Base-by-base conservation (phyloP, 2,113 vertebrate species). In the Typhlomys cinereus region DNA sequence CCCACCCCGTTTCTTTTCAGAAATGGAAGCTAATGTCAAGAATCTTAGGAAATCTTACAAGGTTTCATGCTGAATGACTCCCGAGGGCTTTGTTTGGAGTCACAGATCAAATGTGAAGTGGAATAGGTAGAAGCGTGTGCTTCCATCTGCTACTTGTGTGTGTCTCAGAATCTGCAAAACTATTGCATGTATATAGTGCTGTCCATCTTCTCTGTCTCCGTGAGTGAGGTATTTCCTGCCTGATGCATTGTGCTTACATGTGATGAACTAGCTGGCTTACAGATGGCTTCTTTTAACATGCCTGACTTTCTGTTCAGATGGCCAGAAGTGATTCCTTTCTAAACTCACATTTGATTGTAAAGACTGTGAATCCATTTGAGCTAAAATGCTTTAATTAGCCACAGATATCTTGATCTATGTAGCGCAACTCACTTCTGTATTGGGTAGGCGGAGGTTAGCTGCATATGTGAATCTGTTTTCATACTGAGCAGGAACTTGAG, bases 241-340 rank as follows among this genome's bases (percentile, higher is more conserved):
- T 97, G 97, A 97, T 97, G 91, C 85, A 81, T 48, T 7, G 75
- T 94, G 92, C 97, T 97, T 98, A 95, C 95, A 96, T 95, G 87
- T 96, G 95, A 95, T 95, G 96, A 97, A 96, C 90, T 96, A 97
- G 97, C 0, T 85, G 92, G 94, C 96, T 97, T 97, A 93, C 96
- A 96, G 91, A 87, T 44, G 93, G 96, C 96, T 98, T 97, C 96
- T 97, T 97, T 97, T 96, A 97, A 96, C 95, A 91, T 96, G 96
- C 96, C 95, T 97, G 96, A 97, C 98, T 98, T 98, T 98, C 97
- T 97, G 97, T 98, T 97, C 96, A 98, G 93, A 98, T 97, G 96
- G 97, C 97, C 96, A 97, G 95, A 96, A 97, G 95, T 96, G 96
- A 97, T 97, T 98, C 95, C 97, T 41, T 95, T 97, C 98, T 97